Conservation (phyloP, 2,888 invertebrate genomes). For the Tipula helvola region DNA sequence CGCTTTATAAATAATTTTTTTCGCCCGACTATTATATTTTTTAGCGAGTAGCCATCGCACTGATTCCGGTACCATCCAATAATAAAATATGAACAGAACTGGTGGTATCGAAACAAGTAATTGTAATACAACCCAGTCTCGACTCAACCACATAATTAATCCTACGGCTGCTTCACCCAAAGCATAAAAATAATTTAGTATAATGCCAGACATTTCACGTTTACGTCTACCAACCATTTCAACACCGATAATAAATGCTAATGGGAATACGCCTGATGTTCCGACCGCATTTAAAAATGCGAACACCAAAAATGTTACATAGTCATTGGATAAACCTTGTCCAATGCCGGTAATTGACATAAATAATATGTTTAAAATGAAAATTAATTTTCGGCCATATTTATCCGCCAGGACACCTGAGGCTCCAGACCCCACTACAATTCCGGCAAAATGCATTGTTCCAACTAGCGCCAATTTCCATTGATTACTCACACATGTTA, state of each 20-base stretch:
- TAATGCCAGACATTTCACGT: constrained; percentile 48
- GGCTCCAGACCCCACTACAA: constrained; percentile 45
- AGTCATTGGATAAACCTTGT: constrained; percentile 41
- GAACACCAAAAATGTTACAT: constrained; percentile 40
- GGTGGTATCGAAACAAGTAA: constrained; percentile 46
- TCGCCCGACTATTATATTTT: constrained; percentile 40
- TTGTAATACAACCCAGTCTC: constrained; percentile 47
- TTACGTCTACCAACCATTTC: constrained; percentile 51
- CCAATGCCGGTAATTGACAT: constrained; percentile 45
- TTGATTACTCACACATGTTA: constrained; percentile 46
- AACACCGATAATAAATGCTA: constrained; percentile 48
- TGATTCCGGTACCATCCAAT: constrained; percentile 52
- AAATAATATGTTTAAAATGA: constrained; percentile 42
- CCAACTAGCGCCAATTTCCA: constrained; percentile 50
- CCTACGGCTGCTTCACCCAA: constrained; percentile 50
- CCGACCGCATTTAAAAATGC: constrained; percentile 46
- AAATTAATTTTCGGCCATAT: constrained; percentile 47
- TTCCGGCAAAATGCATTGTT: constrained; percentile 48
- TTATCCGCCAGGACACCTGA: constrained; percentile 48
- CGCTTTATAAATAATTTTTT: constrained; percentile 40
- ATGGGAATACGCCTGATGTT: constrained; percentile 46
- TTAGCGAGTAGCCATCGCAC: constrained; percentile 51
- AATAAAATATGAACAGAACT: constrained; percentile 43
- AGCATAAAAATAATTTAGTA: constrained; percentile 51
- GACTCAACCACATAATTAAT: constrained; percentile 43